Conservation (phyloP, 2,113 vertebrate genomes). For the Oryzias melastigma region DNA sequence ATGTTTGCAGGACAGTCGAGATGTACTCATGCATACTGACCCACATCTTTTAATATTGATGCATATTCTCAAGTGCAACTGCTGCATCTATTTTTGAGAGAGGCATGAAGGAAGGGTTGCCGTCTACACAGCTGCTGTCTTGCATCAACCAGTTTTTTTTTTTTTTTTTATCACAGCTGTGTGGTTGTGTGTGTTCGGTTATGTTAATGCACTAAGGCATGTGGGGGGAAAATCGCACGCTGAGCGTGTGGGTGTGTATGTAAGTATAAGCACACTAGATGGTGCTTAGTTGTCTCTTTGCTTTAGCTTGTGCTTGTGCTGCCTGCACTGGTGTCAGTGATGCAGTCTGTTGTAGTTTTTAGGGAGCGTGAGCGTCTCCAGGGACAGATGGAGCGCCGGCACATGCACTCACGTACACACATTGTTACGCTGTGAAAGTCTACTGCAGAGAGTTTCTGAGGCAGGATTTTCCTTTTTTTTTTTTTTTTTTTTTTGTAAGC, state of each 20-base stretch:
- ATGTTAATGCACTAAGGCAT: constrained; percentile 1
- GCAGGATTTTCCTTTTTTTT: constrained; percentile 11
- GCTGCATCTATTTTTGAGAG: too few relatives aligned
- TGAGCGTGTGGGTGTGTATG: constrained; percentile 16
- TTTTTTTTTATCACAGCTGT: constrained; percentile 4
- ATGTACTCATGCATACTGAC: too few relatives aligned
- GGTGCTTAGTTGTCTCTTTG: constrained; percentile 50
- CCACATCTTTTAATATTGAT: too few relatives aligned
- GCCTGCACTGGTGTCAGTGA: constrained; percentile 44
- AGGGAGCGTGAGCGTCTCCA: constrained; percentile 45
- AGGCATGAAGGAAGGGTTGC: too few relatives aligned
- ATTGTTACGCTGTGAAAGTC: constrained; percentile 40
- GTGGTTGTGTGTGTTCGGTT: constrained; percentile 7
- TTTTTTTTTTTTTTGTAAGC: constrained; percentile 5
- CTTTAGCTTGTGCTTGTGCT: constrained; percentile 38
- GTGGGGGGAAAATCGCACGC: background rate
- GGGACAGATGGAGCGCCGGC: constrained; percentile 42
- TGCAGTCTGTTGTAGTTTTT: constrained; percentile 59
- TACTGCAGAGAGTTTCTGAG: constrained; percentile 50
- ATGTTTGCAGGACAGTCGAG: too few relatives aligned
- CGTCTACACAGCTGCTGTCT: background rate
- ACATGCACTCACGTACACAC: constrained; percentile 15
- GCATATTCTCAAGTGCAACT: too few relatives aligned
- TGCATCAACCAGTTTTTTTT: background rate
- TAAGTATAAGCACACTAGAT: constrained; percentile 25